Evolutionary conservation across 2,113 vertebrate genomes (phyloP), one percentile per base, ranked within the genome.

Genomic region (Tragulus kanchil): DNA sequence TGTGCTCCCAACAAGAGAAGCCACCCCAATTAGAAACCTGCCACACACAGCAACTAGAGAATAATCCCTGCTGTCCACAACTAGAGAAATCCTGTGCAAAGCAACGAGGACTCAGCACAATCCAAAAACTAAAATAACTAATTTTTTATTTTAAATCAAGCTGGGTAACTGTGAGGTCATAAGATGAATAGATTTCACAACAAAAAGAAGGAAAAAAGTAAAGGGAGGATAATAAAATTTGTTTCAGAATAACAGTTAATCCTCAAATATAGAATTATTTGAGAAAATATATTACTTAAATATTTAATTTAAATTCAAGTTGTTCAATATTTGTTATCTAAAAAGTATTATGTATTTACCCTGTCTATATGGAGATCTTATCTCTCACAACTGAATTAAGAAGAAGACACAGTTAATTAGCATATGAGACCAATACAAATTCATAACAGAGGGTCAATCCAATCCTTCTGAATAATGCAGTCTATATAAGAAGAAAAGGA

Each of bases 321-420:
- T 92, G 61, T 67, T 95, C 23, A 77, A 42, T 85, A 73, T 78
- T 90, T 88, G 21, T 88, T 90, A 59, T 94, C 73, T 93, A 91
- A 96, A 73, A 95, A 26, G 31, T 67, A 94, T 62, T 95, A 67
- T 71, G 12, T 71, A 90, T 64, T 93, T 84, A 52, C 21, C 65
- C 78, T 11, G 26, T n/a, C 64, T 78, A 79, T 86, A 45, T 25
- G 42, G 45, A 95, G 50, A 96, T 85, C 87, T 94, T 95, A 85
- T 93, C 95, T 93, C 58, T 92, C 48, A 93, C 25, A 95, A 92
- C 45, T 95, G 79, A 97, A 96, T 93, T 94, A 96, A 52, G 61
- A 23, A 77, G 69, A 95, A 89, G 61, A 84, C 61, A 88, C 10
- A 86, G 90, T 88, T 96, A 92, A 93, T 97, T 97, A 90, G 61